A percentile compares a stretch with the other conserved stretches of the same genome.
These are phyloP conservation scores for Sciurus vulgaris DNA, from an alignment of 2,797 vertebrate genomes.

Conservation along the genomic window DNA sequence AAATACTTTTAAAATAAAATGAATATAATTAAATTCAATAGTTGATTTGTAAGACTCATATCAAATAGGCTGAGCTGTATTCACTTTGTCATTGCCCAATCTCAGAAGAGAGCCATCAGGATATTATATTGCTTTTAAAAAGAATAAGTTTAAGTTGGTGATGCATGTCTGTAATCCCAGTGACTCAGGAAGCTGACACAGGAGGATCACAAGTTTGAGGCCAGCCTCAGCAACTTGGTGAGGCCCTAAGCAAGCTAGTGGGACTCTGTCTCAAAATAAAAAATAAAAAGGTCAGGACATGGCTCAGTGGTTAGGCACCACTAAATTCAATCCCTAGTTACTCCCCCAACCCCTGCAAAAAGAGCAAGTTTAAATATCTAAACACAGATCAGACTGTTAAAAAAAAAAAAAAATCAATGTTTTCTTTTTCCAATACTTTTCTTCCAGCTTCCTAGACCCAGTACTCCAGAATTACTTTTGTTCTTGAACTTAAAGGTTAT, in stretches of 20 bases:
- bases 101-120: not conserved
- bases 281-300: too few relatives aligned
- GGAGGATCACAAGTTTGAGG: too few relatives aligned
- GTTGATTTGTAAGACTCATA: not conserved
- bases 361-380: not conserved
- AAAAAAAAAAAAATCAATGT: not conserved
- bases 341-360: too few relatives aligned
- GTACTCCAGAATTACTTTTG: not conserved
- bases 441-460: constrained; percentile 5
- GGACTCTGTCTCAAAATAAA: too few relatives aligned
- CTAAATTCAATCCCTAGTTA: too few relatives aligned
- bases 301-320: too few relatives aligned
- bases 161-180: too few relatives aligned
- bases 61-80: not conserved
- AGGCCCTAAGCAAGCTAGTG: too few relatives aligned
- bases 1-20: not conserved
- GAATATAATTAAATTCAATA: constrained; percentile 12
- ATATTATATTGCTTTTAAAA: not conserved
- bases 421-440: constrained; percentile 22
- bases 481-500: not conserved
- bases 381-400: not conserved
- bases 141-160: not conserved
- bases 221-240: too few relatives aligned
- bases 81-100: not conserved
- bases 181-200: too few relatives aligned